These are phyloP conservation scores for Bubalus kerabau DNA, from an alignment of 2,113 vertebrate species.

Conservation along the genomic window DNA sequence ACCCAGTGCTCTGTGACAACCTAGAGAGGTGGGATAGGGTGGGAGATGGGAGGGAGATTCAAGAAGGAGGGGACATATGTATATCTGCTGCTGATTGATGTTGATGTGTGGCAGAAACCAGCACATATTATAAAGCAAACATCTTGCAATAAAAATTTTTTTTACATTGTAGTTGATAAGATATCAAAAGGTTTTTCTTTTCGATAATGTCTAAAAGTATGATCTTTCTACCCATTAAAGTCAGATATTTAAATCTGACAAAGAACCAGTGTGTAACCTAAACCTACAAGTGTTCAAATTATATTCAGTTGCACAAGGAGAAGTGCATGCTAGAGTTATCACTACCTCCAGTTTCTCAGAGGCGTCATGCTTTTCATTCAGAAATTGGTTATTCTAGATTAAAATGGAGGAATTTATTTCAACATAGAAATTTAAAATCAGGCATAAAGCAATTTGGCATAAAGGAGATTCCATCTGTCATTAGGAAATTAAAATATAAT, in stretches of 20 bases:
- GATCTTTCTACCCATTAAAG: not conserved
- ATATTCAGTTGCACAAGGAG: not conserved
- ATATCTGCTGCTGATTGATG: not conserved
- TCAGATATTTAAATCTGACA: not conserved
- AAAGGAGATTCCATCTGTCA: conserved; percentile 44
- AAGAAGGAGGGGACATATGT: not conserved
- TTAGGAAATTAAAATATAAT: conserved; percentile 57
- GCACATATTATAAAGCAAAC: not conserved
- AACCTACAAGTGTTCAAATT: not conserved
- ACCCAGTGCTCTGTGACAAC: not conserved
- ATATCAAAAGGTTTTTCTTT: not conserved
- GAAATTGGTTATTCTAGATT: not conserved
- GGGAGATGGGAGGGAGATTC: not conserved
- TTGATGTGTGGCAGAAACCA: not conserved
- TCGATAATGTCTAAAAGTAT: not conserved
- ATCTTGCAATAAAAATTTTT: not conserved
- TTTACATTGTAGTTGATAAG: not conserved
- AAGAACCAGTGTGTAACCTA: not conserved
- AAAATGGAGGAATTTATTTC: conserved; percentile 14
- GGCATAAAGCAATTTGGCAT: not conserved
- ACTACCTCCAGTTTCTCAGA: not conserved
- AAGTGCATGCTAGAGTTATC: not conserved
- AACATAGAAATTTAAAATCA: conserved; percentile 9
- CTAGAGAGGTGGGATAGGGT: not conserved
- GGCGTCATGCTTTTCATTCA: not conserved